phyloP scores from a whole-genome alignment of 1,140 invertebrate genomes.

The Drosophila sucinea region DNA sequence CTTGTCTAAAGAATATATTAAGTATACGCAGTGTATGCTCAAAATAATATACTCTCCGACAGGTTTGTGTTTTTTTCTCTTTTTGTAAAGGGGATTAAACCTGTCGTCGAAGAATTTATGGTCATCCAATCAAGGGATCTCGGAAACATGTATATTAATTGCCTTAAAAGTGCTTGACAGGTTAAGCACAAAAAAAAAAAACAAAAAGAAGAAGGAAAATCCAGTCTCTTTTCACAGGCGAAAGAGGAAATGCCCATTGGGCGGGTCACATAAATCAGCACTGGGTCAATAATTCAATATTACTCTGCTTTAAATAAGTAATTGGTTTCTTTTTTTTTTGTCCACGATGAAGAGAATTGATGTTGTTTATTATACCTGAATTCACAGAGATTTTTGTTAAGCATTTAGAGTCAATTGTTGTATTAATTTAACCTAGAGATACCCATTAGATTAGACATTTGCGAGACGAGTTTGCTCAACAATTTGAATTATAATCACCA shows the following conservation, averaged over 20 bases:
- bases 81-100: not conserved
- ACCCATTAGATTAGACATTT: too few species aligned
- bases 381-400: too few species aligned
- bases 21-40: too few species aligned
- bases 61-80: too few species aligned
- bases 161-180: not conserved
- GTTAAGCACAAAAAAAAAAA: not conserved
- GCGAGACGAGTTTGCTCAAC: too few species aligned
- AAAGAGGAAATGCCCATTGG: not conserved
- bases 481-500: too few species aligned
- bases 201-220: not conserved
- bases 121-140: not conserved
- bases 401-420: too few species aligned
- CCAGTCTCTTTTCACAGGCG: not conserved
- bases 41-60: too few species aligned
- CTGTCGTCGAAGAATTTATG: slow-evolving; percentile 3
- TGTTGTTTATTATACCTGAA: not conserved
- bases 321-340: not conserved
- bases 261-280: not conserved
- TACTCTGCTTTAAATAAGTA: slow-evolving; percentile 4
- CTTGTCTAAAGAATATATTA: too few species aligned
- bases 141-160: slow-evolving; percentile 4
- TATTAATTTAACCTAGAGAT: too few species aligned
- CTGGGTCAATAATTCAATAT: slow-evolving; percentile 2
- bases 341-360: not conserved